phyloP scores from a whole-genome alignment of 2,113 vertebrate species.

The Lycaon pictus region DNA sequence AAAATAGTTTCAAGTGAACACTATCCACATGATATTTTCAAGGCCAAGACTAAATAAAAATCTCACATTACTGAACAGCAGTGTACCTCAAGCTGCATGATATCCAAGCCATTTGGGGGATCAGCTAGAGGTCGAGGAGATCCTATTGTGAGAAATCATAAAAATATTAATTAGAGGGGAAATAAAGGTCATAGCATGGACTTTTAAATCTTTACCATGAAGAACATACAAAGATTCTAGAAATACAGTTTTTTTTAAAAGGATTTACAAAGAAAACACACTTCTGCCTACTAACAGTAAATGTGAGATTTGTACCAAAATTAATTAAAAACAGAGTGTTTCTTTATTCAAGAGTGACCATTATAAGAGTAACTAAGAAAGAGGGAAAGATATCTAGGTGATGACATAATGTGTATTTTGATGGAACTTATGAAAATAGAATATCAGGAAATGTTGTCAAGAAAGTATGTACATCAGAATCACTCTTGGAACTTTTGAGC shows the following conservation, averaged over 20 bases:
- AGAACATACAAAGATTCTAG: background rate
- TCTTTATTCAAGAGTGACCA: background rate
- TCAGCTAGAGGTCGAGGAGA: slow-evolving; percentile 44
- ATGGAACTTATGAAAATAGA: background rate
- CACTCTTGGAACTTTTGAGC: background rate
- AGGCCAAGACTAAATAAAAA: slow-evolving; percentile 43
- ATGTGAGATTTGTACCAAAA: background rate
- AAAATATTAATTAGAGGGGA: slow-evolving; percentile 21
- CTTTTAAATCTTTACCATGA: background rate
- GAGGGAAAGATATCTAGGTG: background rate
- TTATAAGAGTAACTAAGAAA: background rate
- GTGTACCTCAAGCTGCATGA: slow-evolving; percentile 73
- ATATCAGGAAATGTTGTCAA: background rate
- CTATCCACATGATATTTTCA: slow-evolving; percentile 36
- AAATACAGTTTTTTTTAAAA: background rate
- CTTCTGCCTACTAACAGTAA: background rate
- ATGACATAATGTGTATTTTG: slow-evolving; percentile 21
- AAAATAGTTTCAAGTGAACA: slow-evolving; percentile 57
- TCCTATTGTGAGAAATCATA: slow-evolving; percentile 68
- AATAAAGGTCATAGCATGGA: background rate
- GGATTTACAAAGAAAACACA: background rate
- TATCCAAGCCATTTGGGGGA: slow-evolving; percentile 61
- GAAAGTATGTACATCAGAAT: background rate
- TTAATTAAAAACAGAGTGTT: background rate
- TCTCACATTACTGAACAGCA: background rate